Base-by-base conservation (phyloP, 37 sponge, comb jelly and placozoan species). In the Hormiphora californensis region DNA sequence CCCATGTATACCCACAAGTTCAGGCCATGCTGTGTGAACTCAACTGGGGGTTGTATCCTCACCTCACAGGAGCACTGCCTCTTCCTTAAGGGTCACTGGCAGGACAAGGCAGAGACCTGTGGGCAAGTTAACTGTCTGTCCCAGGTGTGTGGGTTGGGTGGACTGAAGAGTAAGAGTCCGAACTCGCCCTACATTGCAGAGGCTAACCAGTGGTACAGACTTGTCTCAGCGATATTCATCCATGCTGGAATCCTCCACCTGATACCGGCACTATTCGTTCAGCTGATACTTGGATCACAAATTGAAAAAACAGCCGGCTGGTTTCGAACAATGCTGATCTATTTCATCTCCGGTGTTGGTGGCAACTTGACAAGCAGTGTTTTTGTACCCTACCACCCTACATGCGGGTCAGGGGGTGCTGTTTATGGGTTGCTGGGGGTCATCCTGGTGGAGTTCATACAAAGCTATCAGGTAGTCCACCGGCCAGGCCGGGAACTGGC, bases 231-330 rank as follows among this genome's bases (percentile, higher is more conserved):
- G 30, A 53, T 94, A 4, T 90, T 94, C 85, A 85, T 94, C 30
- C 97, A 96, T 63, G 54, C 92, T 25, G 97, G 97, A 0, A 54
- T 94, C 33, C 90, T 94, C 37, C 94, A 96, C 32, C 54, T 94
- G 34, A 25, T 92, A 0, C 22, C 92, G 0, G 65, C 92, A 28
- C 34, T 92, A 27, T 73, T 68, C 7, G 69, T 91, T 12, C 94
- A 94, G 88, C 88, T 96, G 30, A 91, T 92, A 61, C 34, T 96
- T 54, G 97, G 94, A 0, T 87, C 90, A 8, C 91, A 92, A 90
- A 94, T 96, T n/a, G 97, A 96, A 89, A 67, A 89, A 0, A 92
- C 92, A 32, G 93, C 94, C 54, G 97, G 97, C 21, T 94, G 93
- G 90, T 89, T 96, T 30, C 33, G 97, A 49, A 81, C 91, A n/a